A percentile compares a stretch with the other conserved stretches of the same genome.
Evolutionary conservation across 2,113 vertebrate species (phyloP).

Genomic region (Donacobius atricapilla): DNA sequence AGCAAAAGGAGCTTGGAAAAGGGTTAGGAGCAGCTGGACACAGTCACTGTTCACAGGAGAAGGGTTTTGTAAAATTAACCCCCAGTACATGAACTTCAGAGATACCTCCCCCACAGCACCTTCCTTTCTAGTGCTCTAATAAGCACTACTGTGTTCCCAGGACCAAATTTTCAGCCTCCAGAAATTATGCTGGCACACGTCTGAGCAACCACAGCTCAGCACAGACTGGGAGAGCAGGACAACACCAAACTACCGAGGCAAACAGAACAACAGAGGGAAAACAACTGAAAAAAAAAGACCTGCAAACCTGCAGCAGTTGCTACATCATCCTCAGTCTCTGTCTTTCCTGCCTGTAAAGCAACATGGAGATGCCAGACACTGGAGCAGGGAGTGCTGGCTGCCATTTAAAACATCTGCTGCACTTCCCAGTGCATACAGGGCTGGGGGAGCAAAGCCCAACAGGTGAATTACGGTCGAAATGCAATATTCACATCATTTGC

Average conservation of each 20-base stretch:
- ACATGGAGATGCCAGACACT: background rate
- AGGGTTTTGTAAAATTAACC: background rate
- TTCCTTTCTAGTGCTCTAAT: background rate
- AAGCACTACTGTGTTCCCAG: background rate
- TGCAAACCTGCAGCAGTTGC: background rate
- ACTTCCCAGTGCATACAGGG: background rate
- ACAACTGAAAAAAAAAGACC: background rate
- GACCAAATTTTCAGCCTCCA: background rate
- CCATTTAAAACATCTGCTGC: background rate
- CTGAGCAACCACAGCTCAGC: background rate
- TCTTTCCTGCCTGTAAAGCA: background rate
- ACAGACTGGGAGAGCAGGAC: background rate
- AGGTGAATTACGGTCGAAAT: background rate
- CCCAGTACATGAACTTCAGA: background rate
- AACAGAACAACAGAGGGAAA: rapidly evolving
- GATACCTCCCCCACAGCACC: background rate
- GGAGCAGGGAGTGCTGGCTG: background rate
- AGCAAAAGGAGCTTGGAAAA: background rate
- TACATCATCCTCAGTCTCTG: background rate
- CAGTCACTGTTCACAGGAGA: background rate
- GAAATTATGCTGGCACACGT: rapidly evolving
- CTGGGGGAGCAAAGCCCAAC: background rate
- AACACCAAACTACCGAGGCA: rapidly evolving
- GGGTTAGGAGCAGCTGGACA: background rate
- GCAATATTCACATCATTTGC: background rate